Base-by-base conservation (phyloP, 1,140 invertebrate species). In the Drosophila nigromelanica region DNA sequence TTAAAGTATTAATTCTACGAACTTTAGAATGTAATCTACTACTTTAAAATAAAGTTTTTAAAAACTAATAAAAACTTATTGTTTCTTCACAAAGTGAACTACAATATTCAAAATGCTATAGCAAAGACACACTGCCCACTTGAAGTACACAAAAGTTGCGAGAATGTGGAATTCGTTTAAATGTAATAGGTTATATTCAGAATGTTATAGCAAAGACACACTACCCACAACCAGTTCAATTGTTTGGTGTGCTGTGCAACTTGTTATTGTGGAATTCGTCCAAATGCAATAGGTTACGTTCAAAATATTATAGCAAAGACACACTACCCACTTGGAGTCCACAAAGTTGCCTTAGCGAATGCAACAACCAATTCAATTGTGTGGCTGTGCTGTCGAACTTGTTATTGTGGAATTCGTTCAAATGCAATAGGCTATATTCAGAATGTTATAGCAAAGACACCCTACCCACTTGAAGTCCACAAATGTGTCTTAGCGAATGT, bases 1-100 rank as follows among this genome's bases (percentile, higher is more conserved):
- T 70, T 70, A 70, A 70, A 55, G 68, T 70, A 70, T 64, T 70
- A 70, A 50, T 54, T 70, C 18, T 48, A 70, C 27, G 12, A 56
- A 48, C n/a, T 55, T 61, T 39, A 66, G 63, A 66, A 18, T 66
- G 11, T 68, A 61, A 68, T 67, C 12, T 43, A 43, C 27, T 21
- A 30, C 42, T 18, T 45, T 35, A 33, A 10, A 54, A 63, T 43
- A 63, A 42, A 33, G 30, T 33, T 33, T 33, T 7, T 5, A 33
- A 7, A 33, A 33, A 33, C 8, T 7, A 0, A 2, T 33, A 33
- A 33, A 8, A 6, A 30, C 27, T 4, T 30, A 30, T 30, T 33
- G 0, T 27, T 27, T 27, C 4, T 27, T 18, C 18, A 18, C 18
- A 18, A 18, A 18, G 18, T 18, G 18, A 18, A 18, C 1, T 18